Evolutionary conservation across 2,113 vertebrate genomes (phyloP), one percentile per base, ranked within the genome.

Genomic region (Pycnonotus jocosus): DNA sequence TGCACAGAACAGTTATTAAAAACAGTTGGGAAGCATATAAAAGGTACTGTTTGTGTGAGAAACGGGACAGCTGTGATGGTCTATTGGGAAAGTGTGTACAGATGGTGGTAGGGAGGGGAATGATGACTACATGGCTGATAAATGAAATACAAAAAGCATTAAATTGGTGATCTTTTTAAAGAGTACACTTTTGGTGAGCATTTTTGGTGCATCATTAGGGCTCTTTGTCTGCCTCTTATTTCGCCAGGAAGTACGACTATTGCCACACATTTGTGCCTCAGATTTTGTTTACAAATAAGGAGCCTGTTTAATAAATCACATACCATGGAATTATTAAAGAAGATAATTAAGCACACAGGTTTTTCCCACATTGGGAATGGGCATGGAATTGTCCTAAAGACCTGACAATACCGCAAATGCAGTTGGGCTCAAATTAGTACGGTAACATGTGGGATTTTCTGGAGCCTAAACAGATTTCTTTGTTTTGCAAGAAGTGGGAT

Each of bases 31-130:
- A 97, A 94, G 94, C 94, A 84, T 97, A 97, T 96, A 97, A 96
- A 97, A 95, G 97, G 96, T 93, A 96, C 88, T 95, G 95, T 97
- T 94, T 97, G 97, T 97, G 97, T 98, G 97, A 98, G 97, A 97
- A 97, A 97, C 92, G 88, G 97, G 97, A 97, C 98, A 98, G 98
- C 97, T 98, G 98, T 97, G 97, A 96, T 94, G 92, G 97, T 98
- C 98, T 98, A 97, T 97, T 95, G 98, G 98, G 97, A 98, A 98
- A 97, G 96, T 97, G 97, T 96, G 97, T 98, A 95, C 97, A 98
- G 98, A 98, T 98, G 97, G 98, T 97, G 97, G 92, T 92, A 91
- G 93, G 95, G 97, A 94, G 94, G 93, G 96, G 97, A 92, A 97
- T 96, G 94, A 97, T 88, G 88, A 66, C 93, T 96, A 90, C 95